A percentile compares a stretch with the other conserved stretches of the same genome.
Evolutionary conservation across 2,797 vertebrate species (phyloP).

Genomic region (Cyclura pinguis): DNA sequence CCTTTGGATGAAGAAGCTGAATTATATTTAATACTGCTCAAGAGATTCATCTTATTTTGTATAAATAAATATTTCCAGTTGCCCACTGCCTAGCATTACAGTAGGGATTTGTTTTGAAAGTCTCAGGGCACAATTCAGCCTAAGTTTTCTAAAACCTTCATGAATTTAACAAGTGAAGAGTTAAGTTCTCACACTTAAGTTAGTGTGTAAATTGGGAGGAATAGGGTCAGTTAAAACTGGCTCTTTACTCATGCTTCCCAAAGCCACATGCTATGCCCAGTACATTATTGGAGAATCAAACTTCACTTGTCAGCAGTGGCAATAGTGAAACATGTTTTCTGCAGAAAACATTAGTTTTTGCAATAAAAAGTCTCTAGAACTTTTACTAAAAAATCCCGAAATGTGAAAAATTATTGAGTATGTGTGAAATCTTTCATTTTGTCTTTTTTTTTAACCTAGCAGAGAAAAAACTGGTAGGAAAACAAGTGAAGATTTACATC

Average conservation of each 20-base stretch:
- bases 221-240: neutral
- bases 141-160: neutral
- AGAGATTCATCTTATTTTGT: neutral
- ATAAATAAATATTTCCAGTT: neutral
- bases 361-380: too few relatives aligned
- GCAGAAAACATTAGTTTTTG: too few relatives aligned
- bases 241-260: too few relatives aligned
- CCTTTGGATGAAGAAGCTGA: too few relatives aligned
- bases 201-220: too few relatives aligned
- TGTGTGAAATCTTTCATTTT: neutral
- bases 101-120: neutral
- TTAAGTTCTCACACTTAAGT: neutral
- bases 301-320: too few relatives aligned
- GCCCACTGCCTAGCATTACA: neutral
- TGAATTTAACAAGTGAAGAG: neutral
- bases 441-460: neutral
- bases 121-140: neutral
- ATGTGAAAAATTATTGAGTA: too few relatives aligned
- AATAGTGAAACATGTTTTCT: too few relatives aligned
- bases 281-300: neutral
- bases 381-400: too few relatives aligned
- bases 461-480: too few relatives aligned
- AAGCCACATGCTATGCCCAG: neutral
- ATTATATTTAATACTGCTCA: neutral
- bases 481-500: too few relatives aligned